Evolutionary conservation across 35 echinoderm and acorn worm species (phyloP).

Genomic region (Lytechinus pictus): DNA sequence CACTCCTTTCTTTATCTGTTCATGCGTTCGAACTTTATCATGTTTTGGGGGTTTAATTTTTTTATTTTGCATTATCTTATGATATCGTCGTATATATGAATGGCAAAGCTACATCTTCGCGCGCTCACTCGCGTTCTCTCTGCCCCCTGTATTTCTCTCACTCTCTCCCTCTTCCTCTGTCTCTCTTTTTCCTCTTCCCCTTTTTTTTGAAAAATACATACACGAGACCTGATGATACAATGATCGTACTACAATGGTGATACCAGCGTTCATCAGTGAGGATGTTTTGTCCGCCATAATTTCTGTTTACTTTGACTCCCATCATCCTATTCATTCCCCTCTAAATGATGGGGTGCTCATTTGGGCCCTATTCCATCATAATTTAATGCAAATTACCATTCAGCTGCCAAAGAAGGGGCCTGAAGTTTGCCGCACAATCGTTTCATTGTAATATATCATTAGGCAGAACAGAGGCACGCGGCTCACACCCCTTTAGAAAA

Average conservation of each 20-base stretch:
- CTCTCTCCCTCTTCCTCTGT: too few species aligned
- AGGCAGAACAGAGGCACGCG: not conserved
- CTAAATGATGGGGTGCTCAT: not conserved
- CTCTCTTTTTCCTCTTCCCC: too few species aligned
- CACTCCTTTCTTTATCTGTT: too few species aligned
- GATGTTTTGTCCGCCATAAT: not conserved
- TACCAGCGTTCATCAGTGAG: not conserved
- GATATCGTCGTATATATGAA: too few species aligned
- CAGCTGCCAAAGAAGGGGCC: not conserved
- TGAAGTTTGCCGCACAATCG: not conserved
- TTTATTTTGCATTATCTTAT: too few species aligned
- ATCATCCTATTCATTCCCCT: not conserved
- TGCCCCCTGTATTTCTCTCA: not conserved
- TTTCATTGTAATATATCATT: not conserved
- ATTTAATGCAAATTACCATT: constrained; percentile 15
- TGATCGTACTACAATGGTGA: not conserved
- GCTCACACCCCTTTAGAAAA: constrained; percentile 8
- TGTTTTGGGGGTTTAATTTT: too few species aligned
- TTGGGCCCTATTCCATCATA: not conserved
- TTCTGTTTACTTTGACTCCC: not conserved
- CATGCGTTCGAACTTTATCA: too few species aligned
- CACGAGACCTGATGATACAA: too few species aligned
- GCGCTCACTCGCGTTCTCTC: too few species aligned
- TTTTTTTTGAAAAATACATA: too few species aligned
- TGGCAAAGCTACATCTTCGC: too few species aligned